A percentile compares a stretch with the other conserved stretches of the same genome.
These are phyloP conservation scores for Saxicola maurus DNA, from an alignment of 2,797 vertebrate species.

Conservation along the genomic window DNA sequence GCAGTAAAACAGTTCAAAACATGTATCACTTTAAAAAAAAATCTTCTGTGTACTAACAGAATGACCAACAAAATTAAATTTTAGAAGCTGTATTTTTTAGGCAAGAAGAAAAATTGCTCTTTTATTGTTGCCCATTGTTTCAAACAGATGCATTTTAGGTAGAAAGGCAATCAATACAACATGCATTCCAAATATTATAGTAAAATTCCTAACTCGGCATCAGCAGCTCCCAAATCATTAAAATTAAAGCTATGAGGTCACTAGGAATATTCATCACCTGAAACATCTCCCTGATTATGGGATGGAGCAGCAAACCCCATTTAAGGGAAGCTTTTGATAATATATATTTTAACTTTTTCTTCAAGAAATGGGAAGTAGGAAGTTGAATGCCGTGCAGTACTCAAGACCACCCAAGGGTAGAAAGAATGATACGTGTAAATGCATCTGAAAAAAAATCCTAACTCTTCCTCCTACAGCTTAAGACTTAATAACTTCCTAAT, in stretches of 20 bases:
- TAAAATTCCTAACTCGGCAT: neutral
- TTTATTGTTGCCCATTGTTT: neutral
- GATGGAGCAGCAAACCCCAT: neutral
- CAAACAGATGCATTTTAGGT: neutral
- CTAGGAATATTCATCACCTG: neutral
- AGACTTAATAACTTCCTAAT: neutral
- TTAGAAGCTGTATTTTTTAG: neutral
- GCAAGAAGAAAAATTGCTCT: neutral
- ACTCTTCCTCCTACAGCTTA: neutral
- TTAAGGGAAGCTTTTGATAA: neutral
- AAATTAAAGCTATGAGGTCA: neutral
- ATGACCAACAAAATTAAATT: neutral
- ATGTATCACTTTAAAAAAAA: neutral
- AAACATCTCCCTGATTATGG: neutral
- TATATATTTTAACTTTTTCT: neutral
- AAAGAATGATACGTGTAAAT: neutral
- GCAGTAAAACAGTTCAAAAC: neutral
- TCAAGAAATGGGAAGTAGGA: neutral
- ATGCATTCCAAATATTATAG: neutral
- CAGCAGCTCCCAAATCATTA: neutral
- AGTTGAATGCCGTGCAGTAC: accelerated
- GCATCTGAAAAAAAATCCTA: neutral
- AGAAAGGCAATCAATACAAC: neutral
- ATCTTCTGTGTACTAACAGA: neutral
- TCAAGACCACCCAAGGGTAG: neutral